A percentile compares a stretch with the other conserved stretches of the same genome.
These are phyloP conservation scores for Crocidura indochinensis DNA, from an alignment of 2,797 vertebrate genomes.

Conservation along the genomic window DNA sequence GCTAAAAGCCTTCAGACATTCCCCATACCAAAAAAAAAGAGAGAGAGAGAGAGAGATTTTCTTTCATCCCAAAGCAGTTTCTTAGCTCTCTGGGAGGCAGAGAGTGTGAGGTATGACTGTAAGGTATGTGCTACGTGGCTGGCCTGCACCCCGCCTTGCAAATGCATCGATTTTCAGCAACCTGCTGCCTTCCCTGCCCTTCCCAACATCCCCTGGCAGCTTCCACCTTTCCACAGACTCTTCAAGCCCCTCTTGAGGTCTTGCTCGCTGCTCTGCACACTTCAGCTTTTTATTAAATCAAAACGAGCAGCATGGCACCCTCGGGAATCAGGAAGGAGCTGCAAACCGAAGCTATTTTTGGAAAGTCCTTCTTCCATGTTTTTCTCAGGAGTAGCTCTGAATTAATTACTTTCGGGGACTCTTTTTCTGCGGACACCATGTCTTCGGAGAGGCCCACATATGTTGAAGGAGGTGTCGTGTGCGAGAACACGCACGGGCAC, in stretches of 20 bases:
- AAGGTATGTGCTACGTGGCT: no score
- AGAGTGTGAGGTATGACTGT: background rate
- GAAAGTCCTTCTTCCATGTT: background rate
- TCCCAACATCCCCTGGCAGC: background rate
- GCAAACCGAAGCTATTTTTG: background rate
- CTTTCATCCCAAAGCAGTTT: background rate
- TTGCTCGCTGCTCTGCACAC: background rate
- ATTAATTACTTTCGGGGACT: background rate
- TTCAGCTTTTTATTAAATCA: background rate
- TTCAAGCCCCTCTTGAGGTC: background rate
- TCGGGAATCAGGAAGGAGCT: background rate
- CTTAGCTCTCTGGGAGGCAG: background rate
- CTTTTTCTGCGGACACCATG: background rate
- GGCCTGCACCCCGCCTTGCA: background rate
- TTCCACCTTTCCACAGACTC: background rate
- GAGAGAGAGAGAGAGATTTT: background rate
- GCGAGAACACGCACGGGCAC: background rate
- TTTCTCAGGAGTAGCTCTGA: background rate
- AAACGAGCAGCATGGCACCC: background rate
- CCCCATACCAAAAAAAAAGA: background rate
- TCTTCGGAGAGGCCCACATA: background rate
- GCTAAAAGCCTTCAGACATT: background rate
- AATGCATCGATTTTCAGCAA: background rate
- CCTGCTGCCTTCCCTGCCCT: no score
- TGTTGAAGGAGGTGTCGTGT: rapidly evolving